Conservation (phyloP, 1,140 invertebrate genomes). For the Coptotermes formosanus region DNA sequence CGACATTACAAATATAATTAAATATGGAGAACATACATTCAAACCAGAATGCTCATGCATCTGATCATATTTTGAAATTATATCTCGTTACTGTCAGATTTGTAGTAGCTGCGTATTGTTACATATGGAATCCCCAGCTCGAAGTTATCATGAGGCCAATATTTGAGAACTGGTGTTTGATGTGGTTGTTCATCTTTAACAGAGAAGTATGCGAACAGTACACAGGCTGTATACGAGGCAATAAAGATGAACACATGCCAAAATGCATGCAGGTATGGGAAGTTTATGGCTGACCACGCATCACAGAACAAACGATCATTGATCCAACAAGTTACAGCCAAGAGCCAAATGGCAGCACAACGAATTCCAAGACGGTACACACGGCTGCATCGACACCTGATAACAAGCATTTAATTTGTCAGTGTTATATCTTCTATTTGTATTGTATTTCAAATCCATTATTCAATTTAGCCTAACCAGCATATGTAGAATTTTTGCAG, state of each 20-base stretch:
- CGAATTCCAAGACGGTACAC: slow-evolving; percentile 66
- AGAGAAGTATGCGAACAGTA: slow-evolving; percentile 76
- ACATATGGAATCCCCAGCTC: slow-evolving; percentile 74
- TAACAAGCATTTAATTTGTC: slow-evolving; percentile 28
- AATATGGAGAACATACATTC: neutral
- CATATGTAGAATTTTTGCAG: neutral
- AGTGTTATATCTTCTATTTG: neutral
- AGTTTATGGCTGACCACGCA: slow-evolving; percentile 69
- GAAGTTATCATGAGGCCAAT: slow-evolving; percentile 73
- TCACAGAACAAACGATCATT: slow-evolving; percentile 77
- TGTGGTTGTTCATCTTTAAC: slow-evolving; percentile 69
- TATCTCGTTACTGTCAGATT: slow-evolving; percentile 20
- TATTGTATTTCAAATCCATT: neutral
- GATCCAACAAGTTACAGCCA: slow-evolving; percentile 73
- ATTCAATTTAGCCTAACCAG: neutral
- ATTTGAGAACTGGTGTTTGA: slow-evolving; percentile 64
- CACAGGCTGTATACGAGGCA: slow-evolving; percentile 69
- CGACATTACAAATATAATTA: neutral
- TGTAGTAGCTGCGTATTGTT: slow-evolving; percentile 46
- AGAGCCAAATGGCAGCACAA: slow-evolving; percentile 61
- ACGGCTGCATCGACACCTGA: slow-evolving; percentile 61
- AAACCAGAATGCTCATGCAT: neutral
- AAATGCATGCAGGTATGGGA: slow-evolving; percentile 76
- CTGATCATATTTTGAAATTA: neutral
- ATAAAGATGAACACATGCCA: slow-evolving; percentile 82